phyloP scores from a whole-genome alignment of 2,888 invertebrate species.

The Chromoteleia sp. region DNA sequence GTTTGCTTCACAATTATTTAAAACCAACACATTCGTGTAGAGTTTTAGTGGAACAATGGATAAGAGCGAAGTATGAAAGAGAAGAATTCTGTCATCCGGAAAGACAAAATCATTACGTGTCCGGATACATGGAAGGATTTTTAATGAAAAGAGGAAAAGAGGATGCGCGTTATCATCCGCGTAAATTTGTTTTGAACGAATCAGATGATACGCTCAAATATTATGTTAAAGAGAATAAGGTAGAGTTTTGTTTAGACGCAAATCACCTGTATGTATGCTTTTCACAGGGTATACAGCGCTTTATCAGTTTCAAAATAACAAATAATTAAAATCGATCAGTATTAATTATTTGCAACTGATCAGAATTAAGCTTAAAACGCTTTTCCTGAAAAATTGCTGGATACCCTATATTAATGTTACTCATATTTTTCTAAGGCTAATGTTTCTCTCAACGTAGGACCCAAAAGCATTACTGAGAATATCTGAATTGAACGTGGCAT shows the following conservation, averaged over 20 bases:
- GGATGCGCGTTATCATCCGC: constrained; percentile 92
- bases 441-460: constrained; percentile 85
- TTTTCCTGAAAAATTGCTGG: constrained; percentile 18
- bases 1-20: too few relatives aligned
- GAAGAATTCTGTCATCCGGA: constrained; percentile 94
- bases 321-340: too few relatives aligned
- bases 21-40: constrained; percentile 85
- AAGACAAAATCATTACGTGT: constrained; percentile 90
- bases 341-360: not conserved
- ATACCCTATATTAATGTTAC: not conserved
- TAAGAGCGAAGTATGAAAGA: constrained; percentile 94
- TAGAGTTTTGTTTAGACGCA: constrained; percentile 66
- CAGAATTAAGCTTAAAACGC: not conserved
- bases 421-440: constrained; percentile 19
- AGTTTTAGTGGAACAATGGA: constrained; percentile 95
- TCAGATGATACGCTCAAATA: constrained; percentile 92
- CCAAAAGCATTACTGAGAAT: constrained; percentile 93
- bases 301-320: not conserved
- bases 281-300: constrained; percentile 29
- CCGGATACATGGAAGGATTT: constrained; percentile 93
- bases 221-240: constrained; percentile 88
- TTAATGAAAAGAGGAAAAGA: constrained; percentile 96
- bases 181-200: constrained; percentile 93
- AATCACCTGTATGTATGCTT: constrained; percentile 2
- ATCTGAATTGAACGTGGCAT: constrained; percentile 93